Conservation (phyloP, 2,888 invertebrate genomes). For the Labia minor region DNA sequence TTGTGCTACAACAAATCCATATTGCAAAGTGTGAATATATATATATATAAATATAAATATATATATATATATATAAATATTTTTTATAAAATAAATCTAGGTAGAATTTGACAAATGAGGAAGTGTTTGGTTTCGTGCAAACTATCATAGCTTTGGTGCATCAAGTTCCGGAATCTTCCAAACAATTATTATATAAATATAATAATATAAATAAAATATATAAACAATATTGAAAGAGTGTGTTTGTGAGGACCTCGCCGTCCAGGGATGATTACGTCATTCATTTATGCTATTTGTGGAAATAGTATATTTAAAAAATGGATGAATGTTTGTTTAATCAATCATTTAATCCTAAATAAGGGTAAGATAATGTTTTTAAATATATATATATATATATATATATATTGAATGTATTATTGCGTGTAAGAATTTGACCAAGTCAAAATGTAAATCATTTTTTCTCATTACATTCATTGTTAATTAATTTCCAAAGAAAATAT, state of each 20-base stretch:
- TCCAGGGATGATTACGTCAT: neutral
- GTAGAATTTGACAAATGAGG: neutral
- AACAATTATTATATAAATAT: neutral
- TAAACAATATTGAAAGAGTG: neutral
- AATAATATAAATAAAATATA: neutral
- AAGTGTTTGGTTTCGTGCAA: neutral
- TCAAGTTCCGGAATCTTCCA: conserved; percentile 1
- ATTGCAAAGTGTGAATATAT: neutral
- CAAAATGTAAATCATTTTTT: too few relatives aligned
- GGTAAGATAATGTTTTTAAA: too few relatives aligned
- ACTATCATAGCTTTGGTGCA: neutral
- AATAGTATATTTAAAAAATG: neutral
- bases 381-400: too few relatives aligned
- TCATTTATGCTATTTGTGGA: neutral
- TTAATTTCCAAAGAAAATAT: too few relatives aligned
- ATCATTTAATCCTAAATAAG: too few relatives aligned
- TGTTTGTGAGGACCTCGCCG: conserved; percentile 13
- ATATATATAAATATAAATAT: neutral
- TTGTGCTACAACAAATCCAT: neutral
- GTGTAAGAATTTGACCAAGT: too few relatives aligned
- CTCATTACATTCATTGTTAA: too few relatives aligned
- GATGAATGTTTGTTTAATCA: too few relatives aligned
- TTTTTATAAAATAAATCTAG: conserved; percentile 1
- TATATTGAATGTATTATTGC: too few relatives aligned
- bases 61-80: neutral